phyloP scores from a whole-genome alignment of 2,888 invertebrate genomes.

The Eurois occulta region DNA sequence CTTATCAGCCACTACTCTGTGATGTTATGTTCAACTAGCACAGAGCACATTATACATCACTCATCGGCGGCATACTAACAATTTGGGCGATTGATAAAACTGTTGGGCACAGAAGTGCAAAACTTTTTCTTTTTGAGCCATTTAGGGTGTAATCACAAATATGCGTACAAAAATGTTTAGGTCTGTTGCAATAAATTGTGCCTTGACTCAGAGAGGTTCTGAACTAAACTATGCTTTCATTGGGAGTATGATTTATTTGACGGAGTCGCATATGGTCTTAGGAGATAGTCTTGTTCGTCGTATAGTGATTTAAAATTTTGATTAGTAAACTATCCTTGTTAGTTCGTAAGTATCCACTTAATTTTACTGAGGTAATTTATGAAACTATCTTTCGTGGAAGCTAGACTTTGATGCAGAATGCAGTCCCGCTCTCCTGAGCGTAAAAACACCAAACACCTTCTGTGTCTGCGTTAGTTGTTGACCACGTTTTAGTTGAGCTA shows the following conservation, averaged over 20 bases:
- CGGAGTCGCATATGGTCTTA: neutral
- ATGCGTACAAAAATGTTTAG: slow-evolving; percentile 1
- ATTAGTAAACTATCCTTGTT: neutral
- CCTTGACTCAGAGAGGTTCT: slow-evolving; percentile 1
- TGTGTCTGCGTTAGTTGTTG: neutral
- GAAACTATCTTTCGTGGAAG: neutral
- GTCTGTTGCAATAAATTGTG: neutral
- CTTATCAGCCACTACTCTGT: slow-evolving; percentile 40
- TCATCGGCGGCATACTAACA: slow-evolving; percentile 11
- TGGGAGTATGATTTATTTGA: no score
- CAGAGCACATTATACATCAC: slow-evolving; percentile 23
- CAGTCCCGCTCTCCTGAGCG: neutral
- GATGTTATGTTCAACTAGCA: slow-evolving; percentile 37
- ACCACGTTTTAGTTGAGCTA: neutral
- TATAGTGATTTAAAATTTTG: neutral
- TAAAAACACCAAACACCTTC: neutral
- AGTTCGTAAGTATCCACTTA: neutral
- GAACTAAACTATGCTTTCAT: neutral
- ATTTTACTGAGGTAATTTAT: neutral
- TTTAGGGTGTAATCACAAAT: neutral
- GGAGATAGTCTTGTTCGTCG: neutral
- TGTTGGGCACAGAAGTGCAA: slow-evolving; percentile 5
- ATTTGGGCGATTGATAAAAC: slow-evolving; percentile 55
- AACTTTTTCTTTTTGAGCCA: neutral
- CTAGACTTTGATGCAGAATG: neutral